Evolutionary conservation across 2,888 invertebrate genomes (phyloP).

Genomic region (Trimorus sp.): DNA sequence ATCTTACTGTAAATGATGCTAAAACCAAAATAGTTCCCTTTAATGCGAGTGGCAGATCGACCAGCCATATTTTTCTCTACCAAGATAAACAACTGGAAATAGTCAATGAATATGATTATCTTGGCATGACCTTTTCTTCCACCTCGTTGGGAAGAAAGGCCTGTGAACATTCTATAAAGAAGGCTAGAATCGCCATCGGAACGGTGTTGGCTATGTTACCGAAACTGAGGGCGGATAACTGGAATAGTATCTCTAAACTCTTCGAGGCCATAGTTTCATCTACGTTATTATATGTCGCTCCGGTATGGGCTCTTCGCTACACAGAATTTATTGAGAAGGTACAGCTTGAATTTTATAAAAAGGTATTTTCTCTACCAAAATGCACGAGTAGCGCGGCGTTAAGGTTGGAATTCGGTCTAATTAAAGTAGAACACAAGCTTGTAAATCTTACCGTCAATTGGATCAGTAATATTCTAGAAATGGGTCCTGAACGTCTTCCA

Average conservation of each 20-base stretch:
- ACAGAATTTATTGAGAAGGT: neutral
- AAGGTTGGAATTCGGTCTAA: conserved; percentile 9
- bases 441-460: conserved; percentile 4
- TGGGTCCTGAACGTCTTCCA: neutral
- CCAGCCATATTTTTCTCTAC: too few species aligned
- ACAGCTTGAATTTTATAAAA: conserved; percentile 12
- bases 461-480: neutral
- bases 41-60: too few species aligned
- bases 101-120: too few species aligned
- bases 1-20: conserved; percentile 2
- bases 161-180: too few species aligned
- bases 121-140: too few species aligned
- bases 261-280: conserved; percentile 30
- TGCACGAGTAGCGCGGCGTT: too few species aligned
- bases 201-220: too few species aligned
- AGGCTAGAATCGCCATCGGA: too few species aligned
- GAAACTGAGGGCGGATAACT: conserved; percentile 18
- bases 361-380: neutral
- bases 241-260: conserved; percentile 1
- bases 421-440: conserved; percentile 4
- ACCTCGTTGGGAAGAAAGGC: too few species aligned
- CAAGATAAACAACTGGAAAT: too few species aligned
- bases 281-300: conserved; percentile 32
- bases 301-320: conserved; percentile 17
- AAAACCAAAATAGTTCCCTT: too few species aligned